These are phyloP conservation scores for Rhamphomyia laevipes DNA, from an alignment of 2,888 invertebrate genomes.

Conservation along the genomic window DNA sequence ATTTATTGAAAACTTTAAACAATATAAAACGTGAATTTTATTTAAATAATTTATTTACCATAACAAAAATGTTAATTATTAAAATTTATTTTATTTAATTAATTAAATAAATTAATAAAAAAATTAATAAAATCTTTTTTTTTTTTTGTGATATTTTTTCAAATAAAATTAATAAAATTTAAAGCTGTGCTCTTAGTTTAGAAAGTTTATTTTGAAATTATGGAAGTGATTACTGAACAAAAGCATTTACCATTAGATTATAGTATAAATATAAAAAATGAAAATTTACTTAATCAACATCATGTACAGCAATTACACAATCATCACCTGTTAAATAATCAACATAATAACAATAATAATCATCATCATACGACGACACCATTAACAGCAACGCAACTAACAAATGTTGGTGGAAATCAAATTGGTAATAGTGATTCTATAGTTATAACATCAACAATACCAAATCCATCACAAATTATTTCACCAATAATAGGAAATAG, in stretches of 20 bases:
- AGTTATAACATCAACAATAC: too few relatives aligned
- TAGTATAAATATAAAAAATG: conserved; percentile 12
- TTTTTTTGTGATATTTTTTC: too few relatives aligned
- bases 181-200: too few relatives aligned
- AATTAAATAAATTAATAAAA: too few relatives aligned
- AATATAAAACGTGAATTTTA: too few relatives aligned
- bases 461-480: background rate
- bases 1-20: too few relatives aligned
- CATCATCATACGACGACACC: background rate
- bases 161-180: too few relatives aligned
- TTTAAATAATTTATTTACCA: too few relatives aligned
- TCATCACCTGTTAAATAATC: background rate
- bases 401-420: background rate
- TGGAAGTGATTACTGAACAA: conserved; percentile 12
- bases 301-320: background rate
- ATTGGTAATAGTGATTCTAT: background rate
- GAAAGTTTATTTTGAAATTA: background rate
- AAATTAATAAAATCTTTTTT: too few relatives aligned
- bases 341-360: conserved; percentile 2
- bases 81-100: too few relatives aligned
- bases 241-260: conserved; percentile 15
- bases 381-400: background rate
- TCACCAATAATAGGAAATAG: background rate
- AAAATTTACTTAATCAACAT: background rate
- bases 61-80: too few relatives aligned